Base-by-base conservation (phyloP, 2,888 invertebrate genomes). In the Pachymerium ferrugineum region DNA sequence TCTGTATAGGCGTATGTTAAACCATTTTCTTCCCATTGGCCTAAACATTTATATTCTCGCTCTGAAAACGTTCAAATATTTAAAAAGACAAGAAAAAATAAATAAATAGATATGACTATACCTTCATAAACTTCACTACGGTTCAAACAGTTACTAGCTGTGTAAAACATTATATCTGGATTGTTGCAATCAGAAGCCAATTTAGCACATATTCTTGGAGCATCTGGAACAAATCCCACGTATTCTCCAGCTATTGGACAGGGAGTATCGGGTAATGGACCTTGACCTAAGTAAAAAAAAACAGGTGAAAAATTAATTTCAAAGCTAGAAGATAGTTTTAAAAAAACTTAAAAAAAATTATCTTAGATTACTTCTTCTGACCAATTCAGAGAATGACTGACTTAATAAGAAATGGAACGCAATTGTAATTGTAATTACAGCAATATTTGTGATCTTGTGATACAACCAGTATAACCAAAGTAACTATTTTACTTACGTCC, bases 241-340 rank as follows among this genome's bases (percentile, higher is more conserved):
- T 88, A 89, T 79, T 88, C 86, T 0, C 89, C 89, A 28, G 87
- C 86, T 74, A 89, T 87, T 12, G 88, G 89, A 80, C 89, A 89
- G n/a, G 86, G 84, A 3, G 85, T 85, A 77, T 85, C 84, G 22
- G 82, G 82, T 29, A 81, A 79, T 38, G 83, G 80, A 77, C 84
- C 84, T 35, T 84, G 76, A 38, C 84, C 84, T 83, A 76, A 10
- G 47, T 74, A 68, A 72, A 73, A 12, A 74, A 4, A 74, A 70
- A 38, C n/a, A n/a, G n/a, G n/a, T n/a, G n/a, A n/a, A n/a, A n/a
- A n/a, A n/a, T n/a, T n/a, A n/a, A n/a, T n/a, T n/a, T n/a, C n/a
- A n/a, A n/a, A n/a, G n/a, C n/a, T n/a, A n/a, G n/a, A n/a, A n/a
- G n/a, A n/a, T n/a, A n/a, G n/a, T n/a, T n/a, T n/a, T n/a, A n/a